Conservation (phyloP, 2,113 vertebrate genomes). For the Scopus umbretta region DNA sequence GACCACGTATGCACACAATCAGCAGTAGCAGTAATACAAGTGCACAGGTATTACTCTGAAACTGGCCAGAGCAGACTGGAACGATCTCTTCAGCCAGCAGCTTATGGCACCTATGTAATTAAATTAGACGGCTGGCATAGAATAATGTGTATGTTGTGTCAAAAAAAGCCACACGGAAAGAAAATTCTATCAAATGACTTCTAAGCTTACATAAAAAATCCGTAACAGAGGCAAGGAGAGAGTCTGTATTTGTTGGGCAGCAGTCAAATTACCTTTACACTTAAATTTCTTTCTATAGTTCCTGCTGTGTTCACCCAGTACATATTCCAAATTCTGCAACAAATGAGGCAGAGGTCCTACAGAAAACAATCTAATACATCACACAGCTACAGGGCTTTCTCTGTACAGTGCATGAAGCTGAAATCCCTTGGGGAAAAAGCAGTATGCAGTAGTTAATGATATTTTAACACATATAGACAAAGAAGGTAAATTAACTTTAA, state of each 20-base stretch:
- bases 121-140: neutral
- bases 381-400: neutral
- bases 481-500: neutral
- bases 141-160: neutral
- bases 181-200: neutral
- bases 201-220: neutral
- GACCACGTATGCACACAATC: neutral
- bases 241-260: neutral
- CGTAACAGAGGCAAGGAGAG: neutral
- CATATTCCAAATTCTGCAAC: neutral
- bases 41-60: neutral
- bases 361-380: neutral
- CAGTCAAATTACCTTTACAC: neutral
- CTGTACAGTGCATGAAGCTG: neutral
- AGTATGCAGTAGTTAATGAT: neutral
- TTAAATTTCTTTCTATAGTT: neutral
- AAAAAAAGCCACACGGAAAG: neutral
- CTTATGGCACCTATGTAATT: neutral
- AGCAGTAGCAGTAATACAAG: neutral
- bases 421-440: neutral
- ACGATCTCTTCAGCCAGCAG: neutral
- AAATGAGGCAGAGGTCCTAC: neutral
- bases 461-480: neutral
- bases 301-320: neutral
- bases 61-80: neutral